Percentiles rank a stretch among this genome's conserved stretches.
Evolutionary conservation across 2,797 vertebrate genomes (phyloP).

Genomic region (Lindbergichthys nudifrons): DNA sequence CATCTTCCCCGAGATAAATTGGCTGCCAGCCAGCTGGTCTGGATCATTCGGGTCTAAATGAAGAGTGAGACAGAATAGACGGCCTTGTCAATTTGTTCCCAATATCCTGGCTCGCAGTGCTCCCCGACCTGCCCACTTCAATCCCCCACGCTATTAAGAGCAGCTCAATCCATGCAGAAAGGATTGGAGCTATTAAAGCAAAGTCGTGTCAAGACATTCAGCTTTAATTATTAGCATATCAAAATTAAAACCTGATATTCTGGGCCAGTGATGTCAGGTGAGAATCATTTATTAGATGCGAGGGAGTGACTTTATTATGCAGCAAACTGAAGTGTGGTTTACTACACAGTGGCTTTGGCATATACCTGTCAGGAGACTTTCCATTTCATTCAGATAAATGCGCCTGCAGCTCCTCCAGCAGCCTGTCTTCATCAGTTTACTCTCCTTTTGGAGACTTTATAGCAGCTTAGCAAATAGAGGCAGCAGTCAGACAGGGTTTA

Average conservation of each 20-base stretch:
- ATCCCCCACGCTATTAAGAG: constrained; percentile 77
- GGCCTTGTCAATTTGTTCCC: constrained; percentile 85
- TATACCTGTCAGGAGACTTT: constrained; percentile 73
- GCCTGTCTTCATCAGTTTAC: constrained; percentile 72
- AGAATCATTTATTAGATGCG: constrained; percentile 47
- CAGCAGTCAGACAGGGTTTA: constrained; percentile 57
- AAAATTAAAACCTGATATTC: constrained; percentile 67
- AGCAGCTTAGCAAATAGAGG: constrained; percentile 68
- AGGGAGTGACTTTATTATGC: constrained; percentile 57
- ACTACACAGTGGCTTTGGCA: constrained; percentile 60
- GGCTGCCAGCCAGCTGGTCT: constrained; percentile 80
- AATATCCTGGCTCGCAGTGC: constrained; percentile 74
- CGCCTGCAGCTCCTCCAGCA: constrained; percentile 51
- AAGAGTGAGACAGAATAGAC: constrained; percentile 82
- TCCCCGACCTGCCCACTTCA: constrained; percentile 74
- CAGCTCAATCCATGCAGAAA: constrained; percentile 72
- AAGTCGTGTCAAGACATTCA: constrained; percentile 54
- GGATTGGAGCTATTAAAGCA: constrained; percentile 62
- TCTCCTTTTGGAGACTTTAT: constrained; percentile 76
- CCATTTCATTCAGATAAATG: constrained; percentile 80
- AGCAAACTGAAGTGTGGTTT: constrained; percentile 65
- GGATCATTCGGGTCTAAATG: constrained; percentile 81
- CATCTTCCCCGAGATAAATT: constrained; percentile 83
- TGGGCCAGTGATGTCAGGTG: constrained; percentile 41
- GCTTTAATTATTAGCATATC: constrained; percentile 63